These are phyloP conservation scores for Scaptomyza polygonia DNA, from an alignment of 2,888 invertebrate genomes.

Conservation along the genomic window DNA sequence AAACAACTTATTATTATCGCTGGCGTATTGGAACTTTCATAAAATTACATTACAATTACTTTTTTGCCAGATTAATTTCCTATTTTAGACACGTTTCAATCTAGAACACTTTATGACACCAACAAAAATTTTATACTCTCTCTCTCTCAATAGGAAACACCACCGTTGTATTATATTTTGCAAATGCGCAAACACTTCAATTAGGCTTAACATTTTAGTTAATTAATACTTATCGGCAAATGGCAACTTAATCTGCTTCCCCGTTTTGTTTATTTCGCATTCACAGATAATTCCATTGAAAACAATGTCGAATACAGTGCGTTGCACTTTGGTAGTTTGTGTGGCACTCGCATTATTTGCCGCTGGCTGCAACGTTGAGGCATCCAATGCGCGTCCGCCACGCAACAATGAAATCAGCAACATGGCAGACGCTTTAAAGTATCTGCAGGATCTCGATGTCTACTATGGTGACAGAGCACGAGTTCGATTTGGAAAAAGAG, in stretches of 20 bases:
- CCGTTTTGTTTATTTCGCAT: background rate
- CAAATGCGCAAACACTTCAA: background rate
- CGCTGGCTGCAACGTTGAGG: slow-evolving; percentile 68
- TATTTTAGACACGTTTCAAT: background rate
- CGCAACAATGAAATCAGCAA: slow-evolving; percentile 86
- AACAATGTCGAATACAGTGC: slow-evolving; percentile 64
- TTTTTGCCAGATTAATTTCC: background rate
- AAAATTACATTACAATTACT: background rate
- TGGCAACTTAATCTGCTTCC: background rate
- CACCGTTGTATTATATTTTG: background rate
- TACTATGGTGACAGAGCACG: slow-evolving; percentile 88
- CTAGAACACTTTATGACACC: background rate
- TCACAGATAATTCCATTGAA: slow-evolving; percentile 23
- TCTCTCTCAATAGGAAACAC: too few species aligned
- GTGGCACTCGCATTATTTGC: slow-evolving; percentile 67
- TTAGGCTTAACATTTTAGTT: background rate
- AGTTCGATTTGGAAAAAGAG: slow-evolving; percentile 85
- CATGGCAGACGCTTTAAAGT: slow-evolving; percentile 88
- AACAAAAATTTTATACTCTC: background rate
- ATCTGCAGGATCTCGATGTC: slow-evolving; percentile 88
- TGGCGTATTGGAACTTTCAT: background rate
- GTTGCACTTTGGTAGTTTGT: slow-evolving; percentile 66
- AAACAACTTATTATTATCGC: slow-evolving; percentile 3
- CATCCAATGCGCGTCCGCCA: slow-evolving; percentile 82
- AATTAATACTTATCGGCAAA: background rate